phyloP scores from a whole-genome alignment of 2,888 invertebrate genomes.

The Dasypogon diadema region DNA sequence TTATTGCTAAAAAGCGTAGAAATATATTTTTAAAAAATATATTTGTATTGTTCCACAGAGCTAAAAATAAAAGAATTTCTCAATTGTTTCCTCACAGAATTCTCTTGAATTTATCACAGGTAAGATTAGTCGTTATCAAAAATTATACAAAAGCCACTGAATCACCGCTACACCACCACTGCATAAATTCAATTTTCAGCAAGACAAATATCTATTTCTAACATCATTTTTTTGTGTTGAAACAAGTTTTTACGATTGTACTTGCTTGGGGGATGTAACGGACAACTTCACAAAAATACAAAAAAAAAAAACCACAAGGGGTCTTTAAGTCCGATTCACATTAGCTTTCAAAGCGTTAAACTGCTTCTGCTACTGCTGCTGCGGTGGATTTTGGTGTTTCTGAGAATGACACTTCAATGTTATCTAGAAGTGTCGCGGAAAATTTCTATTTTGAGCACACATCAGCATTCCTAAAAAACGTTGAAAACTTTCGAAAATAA shows the following conservation, averaged over 20 bases:
- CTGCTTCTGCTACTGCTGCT: not conserved
- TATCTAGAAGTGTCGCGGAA: constrained; percentile 50
- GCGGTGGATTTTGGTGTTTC: not conserved
- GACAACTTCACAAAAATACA: too few species aligned
- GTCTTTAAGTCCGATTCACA: not conserved
- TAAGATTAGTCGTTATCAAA: constrained; percentile 18
- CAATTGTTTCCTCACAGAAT: not conserved
- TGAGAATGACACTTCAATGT: constrained; percentile 52
- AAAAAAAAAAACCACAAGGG: not conserved
- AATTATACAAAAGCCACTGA: constrained; percentile 23
- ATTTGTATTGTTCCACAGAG: not conserved
- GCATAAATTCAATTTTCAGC: constrained; percentile 23
- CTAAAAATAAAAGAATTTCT: not conserved
- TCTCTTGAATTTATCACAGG: constrained; percentile 16
- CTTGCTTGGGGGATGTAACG: too few species aligned
- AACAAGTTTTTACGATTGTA: too few species aligned
- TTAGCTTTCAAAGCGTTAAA: not conserved
- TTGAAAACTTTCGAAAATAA: constrained; percentile 7
- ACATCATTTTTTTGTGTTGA: not conserved
- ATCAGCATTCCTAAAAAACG: not conserved
- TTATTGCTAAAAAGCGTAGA: not conserved
- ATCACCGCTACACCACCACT: constrained; percentile 19
- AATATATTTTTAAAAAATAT: not conserved
- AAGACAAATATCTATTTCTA: not conserved
- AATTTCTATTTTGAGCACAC: constrained; percentile 21